Conservation (phyloP, 2,113 vertebrate genomes). For the Mionectes macconnelli region DNA sequence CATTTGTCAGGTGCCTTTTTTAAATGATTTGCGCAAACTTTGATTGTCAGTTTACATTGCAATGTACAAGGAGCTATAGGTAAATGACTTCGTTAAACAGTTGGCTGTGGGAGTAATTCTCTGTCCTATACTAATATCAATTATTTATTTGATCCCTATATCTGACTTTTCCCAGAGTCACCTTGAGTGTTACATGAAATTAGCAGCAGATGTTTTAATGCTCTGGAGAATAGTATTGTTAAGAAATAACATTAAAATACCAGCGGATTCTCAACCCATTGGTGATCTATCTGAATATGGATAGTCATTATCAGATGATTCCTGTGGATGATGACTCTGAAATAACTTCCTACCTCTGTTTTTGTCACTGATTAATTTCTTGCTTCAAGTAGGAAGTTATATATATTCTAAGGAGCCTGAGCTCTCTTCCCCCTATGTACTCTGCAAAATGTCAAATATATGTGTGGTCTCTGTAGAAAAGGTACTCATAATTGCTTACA, state of each 20-base stretch:
- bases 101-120: background rate
- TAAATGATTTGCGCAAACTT: background rate
- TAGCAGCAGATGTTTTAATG: background rate
- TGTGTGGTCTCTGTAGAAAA: background rate
- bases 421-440: background rate
- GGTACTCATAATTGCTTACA: background rate
- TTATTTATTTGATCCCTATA: background rate
- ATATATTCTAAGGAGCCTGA: background rate
- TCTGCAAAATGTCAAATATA: background rate
- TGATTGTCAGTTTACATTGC: background rate
- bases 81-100: background rate
- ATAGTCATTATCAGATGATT: background rate
- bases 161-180: background rate
- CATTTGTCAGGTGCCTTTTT: background rate
- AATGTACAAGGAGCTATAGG: background rate
- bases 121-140: background rate
- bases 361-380: background rate
- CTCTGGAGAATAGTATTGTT: background rate
- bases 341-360: background rate
- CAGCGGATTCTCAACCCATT: background rate
- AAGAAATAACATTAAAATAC: background rate
- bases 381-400: background rate
- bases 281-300: background rate
- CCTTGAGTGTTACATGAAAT: background rate
- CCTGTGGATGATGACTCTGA: background rate